A percentile compares a stretch with the other conserved stretches of the same genome.
These are phyloP conservation scores for Conger conger DNA, from an alignment of 2,113 vertebrate species.

Conservation along the genomic window DNA sequence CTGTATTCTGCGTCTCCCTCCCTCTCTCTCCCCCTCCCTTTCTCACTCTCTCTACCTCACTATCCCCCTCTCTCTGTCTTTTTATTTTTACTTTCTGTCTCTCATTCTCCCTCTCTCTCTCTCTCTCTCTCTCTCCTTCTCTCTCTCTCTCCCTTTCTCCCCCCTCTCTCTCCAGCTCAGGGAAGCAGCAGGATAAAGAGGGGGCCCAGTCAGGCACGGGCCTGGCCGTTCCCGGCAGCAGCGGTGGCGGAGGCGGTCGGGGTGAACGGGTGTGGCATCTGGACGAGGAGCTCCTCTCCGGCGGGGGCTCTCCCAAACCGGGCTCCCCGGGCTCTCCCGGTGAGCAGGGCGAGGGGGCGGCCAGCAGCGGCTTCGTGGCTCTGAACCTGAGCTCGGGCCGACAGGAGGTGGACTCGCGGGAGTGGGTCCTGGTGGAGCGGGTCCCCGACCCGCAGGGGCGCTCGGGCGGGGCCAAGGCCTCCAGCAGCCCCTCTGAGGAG, in stretches of 20 bases:
- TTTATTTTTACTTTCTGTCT: too few relatives aligned
- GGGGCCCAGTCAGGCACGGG: conserved; percentile 68
- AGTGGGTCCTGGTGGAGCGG: conserved; percentile 95
- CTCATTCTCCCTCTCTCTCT: too few relatives aligned
- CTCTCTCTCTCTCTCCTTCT: too few relatives aligned
- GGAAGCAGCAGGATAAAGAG: conserved; percentile 73
- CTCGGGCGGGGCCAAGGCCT: conserved; percentile 72
- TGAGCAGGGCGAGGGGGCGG: conserved; percentile 82
- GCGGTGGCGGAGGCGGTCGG: too few relatives aligned
- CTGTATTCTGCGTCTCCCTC: too few relatives aligned
- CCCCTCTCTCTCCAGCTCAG: conserved; percentile 63
- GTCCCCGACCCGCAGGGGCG: conserved; percentile 75
- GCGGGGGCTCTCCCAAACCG: conserved; percentile 76
- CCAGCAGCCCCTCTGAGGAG: conserved; percentile 86
- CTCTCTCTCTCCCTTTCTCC: background rate
- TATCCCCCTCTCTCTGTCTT: too few relatives aligned
- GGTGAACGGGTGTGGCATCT: conserved; percentile 86
- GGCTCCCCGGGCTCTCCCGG: conserved; percentile 75
- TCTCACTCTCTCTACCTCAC: background rate
- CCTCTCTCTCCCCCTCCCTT: background rate
- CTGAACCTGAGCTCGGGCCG: conserved; percentile 89
- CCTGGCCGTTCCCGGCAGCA: conserved; percentile 53
- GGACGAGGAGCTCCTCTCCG: conserved; percentile 86
- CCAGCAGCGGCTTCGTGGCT: conserved; percentile 89
- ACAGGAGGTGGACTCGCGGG: conserved; percentile 89